Evolutionary conservation across 1,140 invertebrate genomes (phyloP), one percentile per base, ranked within the genome.

Genomic region (Caenorhabditis inopinata): DNA sequence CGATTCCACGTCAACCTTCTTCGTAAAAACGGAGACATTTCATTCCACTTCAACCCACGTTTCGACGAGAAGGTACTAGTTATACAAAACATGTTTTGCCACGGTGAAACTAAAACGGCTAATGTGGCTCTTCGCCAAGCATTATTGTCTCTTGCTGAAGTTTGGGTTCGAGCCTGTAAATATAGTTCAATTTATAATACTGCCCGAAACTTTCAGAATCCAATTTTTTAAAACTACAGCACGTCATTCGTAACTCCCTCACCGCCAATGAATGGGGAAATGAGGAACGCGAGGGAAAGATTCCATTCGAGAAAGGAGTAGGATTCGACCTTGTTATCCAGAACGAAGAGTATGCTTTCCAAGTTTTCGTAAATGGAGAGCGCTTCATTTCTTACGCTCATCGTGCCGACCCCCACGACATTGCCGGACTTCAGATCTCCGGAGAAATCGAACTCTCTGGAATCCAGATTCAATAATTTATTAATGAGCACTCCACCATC

Each of bases 291-390:
- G 86, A 88, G 46, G 86, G 87, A 29, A 89, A 87, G 74, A 78
- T 81, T 1, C 79, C 82, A 29, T 81, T 84, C 79, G 83, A 84
- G 76, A 84, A 84, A 75, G 87, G 87, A 76, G 78, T 87, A 49
- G 87, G 87, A 16, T 88, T 88, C 78, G 87, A 88, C 62, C 47
- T 88, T 16, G 84, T 84, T 14, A 88, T 88, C 73, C 73, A 84
- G 27, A 88, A 88, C 78, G 87, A 88, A 73, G 79, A 81, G 35
- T 88, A 85, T 62, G 85, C 84, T n/a, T 88, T 88, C 85, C 85
- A 88, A 35, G 87, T 87, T 48, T 74, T 84, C 82, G 81, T 87
- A 45, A 88, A 87, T 49, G 87, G 83, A 38, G 83, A 87, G 48
- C 85, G 83, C n/a, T 87, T 84, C 77, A 51, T 74, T 62, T 83